Conservation (phyloP, 30 jellyfish, hydroid and myxozoan genomes). For the Aurelia coerulea region DNA sequence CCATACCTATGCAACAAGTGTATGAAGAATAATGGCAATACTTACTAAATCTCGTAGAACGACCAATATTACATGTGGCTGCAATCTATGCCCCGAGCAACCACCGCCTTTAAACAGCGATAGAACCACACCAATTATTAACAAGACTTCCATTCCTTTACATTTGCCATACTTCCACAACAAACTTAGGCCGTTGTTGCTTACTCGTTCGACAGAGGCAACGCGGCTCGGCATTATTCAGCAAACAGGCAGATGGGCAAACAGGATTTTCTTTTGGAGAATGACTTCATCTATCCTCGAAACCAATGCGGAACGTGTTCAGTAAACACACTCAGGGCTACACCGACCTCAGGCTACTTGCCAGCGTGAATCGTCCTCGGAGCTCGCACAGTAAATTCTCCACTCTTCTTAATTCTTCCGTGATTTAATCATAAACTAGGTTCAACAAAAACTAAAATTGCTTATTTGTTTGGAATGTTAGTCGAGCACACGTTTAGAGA, state of each 20-base stretch:
- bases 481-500: not conserved
- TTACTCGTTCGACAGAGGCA: not conserved
- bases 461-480: conserved; percentile 14
- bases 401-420: too few relatives aligned
- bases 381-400: too few relatives aligned
- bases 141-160: conserved; percentile 21
- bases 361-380: too few relatives aligned
- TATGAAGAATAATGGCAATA: not conserved
- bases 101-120: not conserved
- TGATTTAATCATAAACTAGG: not conserved
- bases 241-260: conserved; percentile 61
- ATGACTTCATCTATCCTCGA: conserved; percentile 35
- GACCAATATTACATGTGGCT: conserved; percentile 92
- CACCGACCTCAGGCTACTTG: not conserved
- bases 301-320: not conserved
- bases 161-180: conserved; percentile 27
- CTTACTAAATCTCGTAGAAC: conserved; percentile 95
- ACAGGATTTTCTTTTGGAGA: conserved; percentile 5
- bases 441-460: not conserved
- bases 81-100: conserved; percentile 61
- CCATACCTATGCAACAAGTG: not conserved
- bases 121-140: conserved; percentile 13
- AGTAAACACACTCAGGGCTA: not conserved
- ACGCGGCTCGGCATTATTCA: conserved; percentile 46
- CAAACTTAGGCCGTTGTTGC: conserved; percentile 2